Conservation (phyloP, 2,797 vertebrate genomes). For the Mormyrus hasselquistii region DNA sequence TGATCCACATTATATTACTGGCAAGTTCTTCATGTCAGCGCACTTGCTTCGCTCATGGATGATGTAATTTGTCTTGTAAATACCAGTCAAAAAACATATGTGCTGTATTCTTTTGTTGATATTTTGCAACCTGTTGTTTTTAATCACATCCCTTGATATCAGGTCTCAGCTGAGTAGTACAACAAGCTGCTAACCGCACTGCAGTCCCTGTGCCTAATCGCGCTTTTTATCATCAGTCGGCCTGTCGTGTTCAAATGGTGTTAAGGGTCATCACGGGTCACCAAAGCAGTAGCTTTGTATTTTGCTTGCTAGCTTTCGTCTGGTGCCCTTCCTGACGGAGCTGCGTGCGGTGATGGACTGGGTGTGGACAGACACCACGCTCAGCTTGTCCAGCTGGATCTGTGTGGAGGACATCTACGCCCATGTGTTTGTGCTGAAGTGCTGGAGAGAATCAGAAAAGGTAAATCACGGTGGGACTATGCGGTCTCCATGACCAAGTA, state of each 20-base stretch:
- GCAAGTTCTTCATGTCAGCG: background rate
- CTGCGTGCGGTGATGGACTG: slow-evolving; percentile 83
- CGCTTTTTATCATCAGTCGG: background rate
- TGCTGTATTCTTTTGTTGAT: background rate
- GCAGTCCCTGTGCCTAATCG: background rate
- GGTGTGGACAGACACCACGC: slow-evolving; percentile 84
- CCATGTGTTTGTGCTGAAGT: slow-evolving; percentile 82
- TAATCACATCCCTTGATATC: background rate
- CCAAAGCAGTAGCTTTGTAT: background rate
- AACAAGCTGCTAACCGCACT: background rate
- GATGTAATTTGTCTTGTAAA: background rate
- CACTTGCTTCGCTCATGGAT: background rate
- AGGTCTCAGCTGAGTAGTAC: background rate
- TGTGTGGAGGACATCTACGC: slow-evolving; percentile 85
- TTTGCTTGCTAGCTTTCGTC: slow-evolving; percentile 64
- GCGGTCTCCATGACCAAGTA: background rate
- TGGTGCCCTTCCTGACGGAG: slow-evolving; percentile 79
- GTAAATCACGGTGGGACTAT: slow-evolving; percentile 42
- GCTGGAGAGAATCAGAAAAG: slow-evolving; percentile 83
- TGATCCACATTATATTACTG: background rate
- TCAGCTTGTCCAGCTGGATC: slow-evolving; percentile 85
- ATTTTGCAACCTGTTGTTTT: background rate
- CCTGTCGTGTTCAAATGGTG: background rate
- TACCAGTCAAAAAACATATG: background rate
- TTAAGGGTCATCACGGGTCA: background rate